Evolutionary conservation across 2,113 vertebrate species (phyloP).

Genomic region (Thymallus thymallus): DNA sequence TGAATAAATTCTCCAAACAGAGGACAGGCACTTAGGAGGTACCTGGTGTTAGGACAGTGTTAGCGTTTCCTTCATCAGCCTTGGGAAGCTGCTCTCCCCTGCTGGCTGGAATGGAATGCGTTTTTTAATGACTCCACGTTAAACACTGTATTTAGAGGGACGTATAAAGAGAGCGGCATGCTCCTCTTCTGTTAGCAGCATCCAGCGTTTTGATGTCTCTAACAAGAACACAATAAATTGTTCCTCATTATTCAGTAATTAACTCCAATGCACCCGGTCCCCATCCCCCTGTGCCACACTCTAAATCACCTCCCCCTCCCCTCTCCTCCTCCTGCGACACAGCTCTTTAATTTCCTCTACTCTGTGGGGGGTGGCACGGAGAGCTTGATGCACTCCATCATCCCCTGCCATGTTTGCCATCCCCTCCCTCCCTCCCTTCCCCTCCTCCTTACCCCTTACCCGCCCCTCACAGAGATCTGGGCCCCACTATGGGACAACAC

Average conservation of each 20-base stretch:
- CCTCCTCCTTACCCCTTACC: background rate
- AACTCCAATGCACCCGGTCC: slow-evolving; percentile 73
- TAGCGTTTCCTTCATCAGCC: slow-evolving; percentile 20
- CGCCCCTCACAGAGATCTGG: slow-evolving; percentile 21
- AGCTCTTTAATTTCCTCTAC: slow-evolving; percentile 80
- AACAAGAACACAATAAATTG: slow-evolving; percentile 87
- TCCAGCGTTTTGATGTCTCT: slow-evolving; percentile 77
- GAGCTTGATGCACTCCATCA: slow-evolving; percentile 71
- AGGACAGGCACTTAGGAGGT: slow-evolving; percentile 48
- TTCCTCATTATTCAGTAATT: slow-evolving; percentile 85
- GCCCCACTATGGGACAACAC: slow-evolving; percentile 19
- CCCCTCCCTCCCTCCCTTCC: slow-evolving; percentile 7
- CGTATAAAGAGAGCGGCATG: slow-evolving; percentile 35
- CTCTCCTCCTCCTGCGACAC: slow-evolving; percentile 60
- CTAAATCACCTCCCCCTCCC: slow-evolving; percentile 72
- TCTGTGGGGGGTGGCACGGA: slow-evolving; percentile 62
- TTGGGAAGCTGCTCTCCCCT: slow-evolving; percentile 25
- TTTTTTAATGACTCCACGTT: slow-evolving; percentile 50
- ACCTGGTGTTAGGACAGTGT: slow-evolving; percentile 36
- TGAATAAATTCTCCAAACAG: slow-evolving; percentile 36
- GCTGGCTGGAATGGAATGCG: slow-evolving; percentile 37
- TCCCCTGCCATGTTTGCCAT: slow-evolving; percentile 59
- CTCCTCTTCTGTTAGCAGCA: slow-evolving; percentile 52
- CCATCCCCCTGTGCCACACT: slow-evolving; percentile 65
- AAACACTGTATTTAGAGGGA: slow-evolving; percentile 49